A percentile compares a stretch with the other conserved stretches of the same genome.
Conservation (phyloP, 2,888 invertebrate species). For the Pandemis cinnamomeana region DNA sequence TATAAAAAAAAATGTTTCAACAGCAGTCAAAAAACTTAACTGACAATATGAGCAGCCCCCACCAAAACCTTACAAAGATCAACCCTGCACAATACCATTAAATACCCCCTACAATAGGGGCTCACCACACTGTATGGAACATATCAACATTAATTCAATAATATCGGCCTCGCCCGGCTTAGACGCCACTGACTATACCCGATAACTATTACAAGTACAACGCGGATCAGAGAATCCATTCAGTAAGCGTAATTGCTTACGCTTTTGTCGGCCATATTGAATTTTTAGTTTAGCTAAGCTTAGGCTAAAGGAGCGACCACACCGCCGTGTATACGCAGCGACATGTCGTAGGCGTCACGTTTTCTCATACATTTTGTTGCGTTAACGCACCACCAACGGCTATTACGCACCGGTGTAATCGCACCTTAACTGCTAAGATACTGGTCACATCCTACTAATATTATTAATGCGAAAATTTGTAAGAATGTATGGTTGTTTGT, state of each 20-base stretch:
- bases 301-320: too few relatives aligned
- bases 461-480: too few relatives aligned
- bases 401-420: too few relatives aligned
- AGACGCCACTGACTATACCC: constrained; percentile 38
- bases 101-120: constrained; percentile 37
- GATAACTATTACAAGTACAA: constrained; percentile 27
- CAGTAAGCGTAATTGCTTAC: constrained; percentile 36
- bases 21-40: background rate
- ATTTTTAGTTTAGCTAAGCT: background rate
- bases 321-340: too few relatives aligned
- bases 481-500: too few relatives aligned
- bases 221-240: constrained; percentile 25
- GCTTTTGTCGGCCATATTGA: constrained; percentile 28
- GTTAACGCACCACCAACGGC: too few relatives aligned
- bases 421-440: too few relatives aligned
- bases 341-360: too few relatives aligned
- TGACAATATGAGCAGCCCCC: constrained; percentile 25
- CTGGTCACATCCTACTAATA: too few relatives aligned
- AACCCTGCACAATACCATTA: constrained; percentile 33
- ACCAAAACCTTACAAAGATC: constrained; percentile 25
- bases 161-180: constrained; percentile 41
- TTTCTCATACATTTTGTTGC: too few relatives aligned
- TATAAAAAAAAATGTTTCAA: too few relatives aligned
- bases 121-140: constrained; percentile 31
- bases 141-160: constrained; percentile 46